Conservation (phyloP, 2,888 invertebrate genomes). For the Drosophila picticornis region DNA sequence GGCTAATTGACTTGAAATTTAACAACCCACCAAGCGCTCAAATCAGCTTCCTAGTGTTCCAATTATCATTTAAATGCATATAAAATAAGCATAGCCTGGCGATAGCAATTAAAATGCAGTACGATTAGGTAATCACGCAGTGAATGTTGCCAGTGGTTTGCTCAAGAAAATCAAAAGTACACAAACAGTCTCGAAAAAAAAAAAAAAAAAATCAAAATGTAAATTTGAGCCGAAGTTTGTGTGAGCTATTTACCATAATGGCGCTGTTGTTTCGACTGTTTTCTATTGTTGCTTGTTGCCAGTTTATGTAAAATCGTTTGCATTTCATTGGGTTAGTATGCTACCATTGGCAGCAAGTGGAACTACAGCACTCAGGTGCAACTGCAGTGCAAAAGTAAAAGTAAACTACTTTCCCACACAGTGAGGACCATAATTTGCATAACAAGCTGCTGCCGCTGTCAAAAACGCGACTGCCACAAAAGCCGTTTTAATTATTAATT, state of each 20-base stretch:
- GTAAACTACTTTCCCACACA: conserved; percentile 66
- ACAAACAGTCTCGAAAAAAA: conserved; percentile 11
- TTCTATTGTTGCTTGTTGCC: background rate
- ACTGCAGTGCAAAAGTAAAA: conserved; percentile 65
- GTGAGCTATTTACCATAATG: conserved; percentile 32
- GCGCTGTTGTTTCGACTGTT: conserved; percentile 8
- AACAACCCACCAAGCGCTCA: conserved; percentile 8
- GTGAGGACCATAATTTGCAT: conserved; percentile 54
- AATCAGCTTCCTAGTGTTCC: conserved; percentile 39
- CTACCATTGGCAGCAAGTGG: conserved; percentile 24
- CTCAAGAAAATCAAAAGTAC: conserved; percentile 49
- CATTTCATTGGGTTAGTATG: conserved; percentile 61
- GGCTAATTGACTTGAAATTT: conserved; percentile 10
- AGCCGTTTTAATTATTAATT: conserved; percentile 56
- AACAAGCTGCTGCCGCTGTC: conserved; percentile 47
- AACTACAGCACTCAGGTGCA: conserved; percentile 23
- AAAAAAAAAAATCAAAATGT: conserved; percentile 28
- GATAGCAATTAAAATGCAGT: conserved; percentile 52
- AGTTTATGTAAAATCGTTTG: conserved; percentile 26
- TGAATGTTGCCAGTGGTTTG: conserved; percentile 39
- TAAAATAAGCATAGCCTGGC: conserved; percentile 21
- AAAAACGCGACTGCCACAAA: conserved; percentile 1
- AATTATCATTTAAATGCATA: conserved; percentile 47
- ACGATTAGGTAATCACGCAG: conserved; percentile 59
- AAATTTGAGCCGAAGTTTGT: conserved; percentile 32